Evolutionary conservation across 1,140 invertebrate species (phyloP), one percentile per base, ranked within the genome.

Genomic region (Watersipora subatra): DNA sequence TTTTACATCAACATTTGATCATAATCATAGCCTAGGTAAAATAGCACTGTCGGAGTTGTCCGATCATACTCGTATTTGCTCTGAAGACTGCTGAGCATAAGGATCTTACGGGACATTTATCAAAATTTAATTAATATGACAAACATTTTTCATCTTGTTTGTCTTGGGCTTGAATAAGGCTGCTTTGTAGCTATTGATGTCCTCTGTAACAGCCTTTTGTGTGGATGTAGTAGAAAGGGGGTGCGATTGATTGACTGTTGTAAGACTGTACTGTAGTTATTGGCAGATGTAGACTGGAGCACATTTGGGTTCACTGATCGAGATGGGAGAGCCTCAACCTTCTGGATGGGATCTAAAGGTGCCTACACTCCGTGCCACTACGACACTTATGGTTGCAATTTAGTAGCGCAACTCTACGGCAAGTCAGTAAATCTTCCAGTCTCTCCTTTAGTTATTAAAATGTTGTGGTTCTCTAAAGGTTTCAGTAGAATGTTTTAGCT

Each of bases 331-430:
- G 84, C 92, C 63, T 89, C 87, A 59, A 92, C 91, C 30, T 81
- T 95, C 17, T 97, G 93, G 93, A 85, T 97, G 65, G 92, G 93
- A 26, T 90, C 86, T 68, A 81, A 83, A 73, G 90, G 90, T 17
- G 87, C 92, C 26, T 89, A 94, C 76, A 97, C 94, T 1, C 90
- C 92, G 28, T 93, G 92, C 68, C 93, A 97, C 81, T 86, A 88
- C 76, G 93, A 97, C 78, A 90, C 91, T 1, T 97, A 97, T 83
- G 93, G 92, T 0, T 90, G 86, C 70, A 97, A 97, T 82, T 85
- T 97, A 72, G 86, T 97, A 24, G 87, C 87, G 61, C 93, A 97
- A 83, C 80, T 93, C 63, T 84, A 84, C 82, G 93, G 93, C 73
- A 88, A 84, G 91, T 90, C 79, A 77, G 77, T 71, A 65, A 25